Evolutionary conservation across 2,797 vertebrate species (phyloP), one percentile per base, ranked within the genome.

Genomic region (Pangasius larnaudii): DNA sequence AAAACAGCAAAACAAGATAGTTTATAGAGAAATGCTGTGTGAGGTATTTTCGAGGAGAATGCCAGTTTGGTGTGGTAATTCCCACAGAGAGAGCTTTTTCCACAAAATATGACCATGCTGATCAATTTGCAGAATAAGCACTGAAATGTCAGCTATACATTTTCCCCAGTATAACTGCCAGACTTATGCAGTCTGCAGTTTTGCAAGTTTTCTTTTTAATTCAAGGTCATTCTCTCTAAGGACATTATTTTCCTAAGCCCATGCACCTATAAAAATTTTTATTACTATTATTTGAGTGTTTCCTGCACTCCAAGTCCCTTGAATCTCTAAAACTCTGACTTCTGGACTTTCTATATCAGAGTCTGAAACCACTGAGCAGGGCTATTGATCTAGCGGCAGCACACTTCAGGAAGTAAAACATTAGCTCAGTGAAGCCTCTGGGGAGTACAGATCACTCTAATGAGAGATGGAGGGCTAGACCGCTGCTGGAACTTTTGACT

Each of bases 371-470:
- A 46, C 74, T 78, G 51, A 85, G 89, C 63, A 85, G 82, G 53
- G 85, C 69, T 90, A 91, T 90, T 77, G 91, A 92, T 91, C 53
- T 85, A 84, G 88, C 72, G 79, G 88, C 87, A 90, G 90, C 78
- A 78, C 82, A 88, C 88, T 89, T 88, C 72, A 89, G 90, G 90
- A 91, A 91, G 86, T 91, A 86, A 90, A 91, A 92, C 90, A 90
- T 92, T 90, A 89, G 88, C 89, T 90, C 89, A 89, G 87, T 83
- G 72, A 79, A 80, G 89, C 75, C 90, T 89, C 88, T 79, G 36
- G 87, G 74, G 85, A 88, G 72, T 53, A 67, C 79, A 24, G 86
- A 87, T 90, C 85, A 86, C 75, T 91, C 77, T 72, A 88, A 88
- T 86, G 77, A 91, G 71, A 82, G 85, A 72, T 86, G 46, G 80